A percentile compares a stretch with the other conserved stretches of the same genome.
phyloP scores from a whole-genome alignment of 2,797 vertebrate species.

The Sitta carolinensis region DNA sequence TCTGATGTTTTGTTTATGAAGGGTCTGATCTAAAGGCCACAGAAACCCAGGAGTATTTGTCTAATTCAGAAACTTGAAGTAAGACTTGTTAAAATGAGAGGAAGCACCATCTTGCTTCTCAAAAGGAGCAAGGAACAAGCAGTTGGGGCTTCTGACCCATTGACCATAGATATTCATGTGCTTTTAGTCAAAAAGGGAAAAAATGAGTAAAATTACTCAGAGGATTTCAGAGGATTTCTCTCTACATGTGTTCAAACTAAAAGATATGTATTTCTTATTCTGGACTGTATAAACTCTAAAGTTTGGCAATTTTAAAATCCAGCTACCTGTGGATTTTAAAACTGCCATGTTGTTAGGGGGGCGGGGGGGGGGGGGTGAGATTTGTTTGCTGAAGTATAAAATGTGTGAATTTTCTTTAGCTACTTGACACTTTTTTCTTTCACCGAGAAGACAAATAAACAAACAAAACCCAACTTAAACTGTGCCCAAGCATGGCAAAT shows the following conservation, averaged over 20 bases:
- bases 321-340: background rate
- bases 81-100: background rate
- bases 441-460: slow-evolving; percentile 37
- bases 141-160: background rate
- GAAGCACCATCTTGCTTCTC: background rate
- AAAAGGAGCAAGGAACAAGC: background rate
- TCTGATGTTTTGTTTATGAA: background rate
- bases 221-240: background rate
- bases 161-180: background rate
- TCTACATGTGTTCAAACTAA: background rate
- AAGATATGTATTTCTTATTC: background rate
- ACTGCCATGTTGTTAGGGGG: rapidly evolving
- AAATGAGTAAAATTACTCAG: background rate
- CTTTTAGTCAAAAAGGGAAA: background rate
- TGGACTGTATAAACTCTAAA: background rate
- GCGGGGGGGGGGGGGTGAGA: background rate
- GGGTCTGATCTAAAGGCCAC: background rate
- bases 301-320: background rate
- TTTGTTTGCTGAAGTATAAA: background rate
- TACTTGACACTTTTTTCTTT: background rate
- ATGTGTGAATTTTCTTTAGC: background rate
- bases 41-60: background rate
- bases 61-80: background rate
- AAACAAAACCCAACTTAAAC: slow-evolving; percentile 13
- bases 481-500: background rate